Evolutionary conservation across 2,888 invertebrate species (phyloP).

Genomic region (Limnephilus auricula): DNA sequence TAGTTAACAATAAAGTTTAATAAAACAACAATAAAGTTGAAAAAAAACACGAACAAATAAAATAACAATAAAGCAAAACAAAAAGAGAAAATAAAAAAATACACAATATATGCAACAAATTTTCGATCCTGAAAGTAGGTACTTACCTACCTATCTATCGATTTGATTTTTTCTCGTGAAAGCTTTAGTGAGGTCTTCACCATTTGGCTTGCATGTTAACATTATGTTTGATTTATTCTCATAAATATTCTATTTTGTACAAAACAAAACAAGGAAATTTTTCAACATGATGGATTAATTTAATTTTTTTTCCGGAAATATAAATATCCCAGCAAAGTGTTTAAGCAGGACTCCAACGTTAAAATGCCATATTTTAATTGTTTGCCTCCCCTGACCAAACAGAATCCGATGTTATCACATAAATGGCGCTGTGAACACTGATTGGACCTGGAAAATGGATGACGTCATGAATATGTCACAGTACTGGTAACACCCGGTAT

Average conservation of each 20-base stretch:
- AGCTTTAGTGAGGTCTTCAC: no score
- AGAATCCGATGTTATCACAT: background rate
- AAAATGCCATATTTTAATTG: background rate
- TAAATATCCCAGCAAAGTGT: background rate
- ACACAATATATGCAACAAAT: no score
- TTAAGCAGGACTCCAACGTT: background rate
- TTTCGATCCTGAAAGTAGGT: no score
- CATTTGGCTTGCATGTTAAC: no score
- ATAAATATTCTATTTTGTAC: background rate
- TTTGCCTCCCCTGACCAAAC: background rate
- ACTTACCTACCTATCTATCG: no score
- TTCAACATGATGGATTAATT: background rate
- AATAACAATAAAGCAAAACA: no score
- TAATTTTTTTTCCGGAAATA: background rate
- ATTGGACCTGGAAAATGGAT: background rate
- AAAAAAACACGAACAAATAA: no score
- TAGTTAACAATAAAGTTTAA: no score
- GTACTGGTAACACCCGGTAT: background rate
- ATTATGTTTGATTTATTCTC: background rate
- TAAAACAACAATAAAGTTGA: accelerated
- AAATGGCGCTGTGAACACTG: background rate
- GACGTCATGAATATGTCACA: background rate
- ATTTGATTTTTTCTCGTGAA: no score
- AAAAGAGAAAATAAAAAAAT: no score
- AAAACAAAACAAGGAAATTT: background rate